A percentile compares a stretch with the other conserved stretches of the same genome.
phyloP scores from a whole-genome alignment of 2,113 vertebrate genomes.

The Dipodomys stephensi region DNA sequence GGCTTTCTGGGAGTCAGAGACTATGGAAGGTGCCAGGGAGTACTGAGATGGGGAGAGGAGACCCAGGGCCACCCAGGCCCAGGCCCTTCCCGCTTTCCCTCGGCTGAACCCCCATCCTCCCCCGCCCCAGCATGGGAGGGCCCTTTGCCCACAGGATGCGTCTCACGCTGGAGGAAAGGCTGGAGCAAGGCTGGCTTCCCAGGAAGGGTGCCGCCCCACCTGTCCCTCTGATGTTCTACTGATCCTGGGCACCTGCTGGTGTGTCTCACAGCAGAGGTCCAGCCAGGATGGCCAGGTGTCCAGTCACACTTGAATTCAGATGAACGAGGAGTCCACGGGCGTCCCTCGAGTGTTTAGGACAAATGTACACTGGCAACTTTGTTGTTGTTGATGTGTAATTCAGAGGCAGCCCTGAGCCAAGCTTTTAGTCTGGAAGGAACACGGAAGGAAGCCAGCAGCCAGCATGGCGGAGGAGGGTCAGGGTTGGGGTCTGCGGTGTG shows the following conservation, averaged over 20 bases:
- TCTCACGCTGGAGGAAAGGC: too few relatives aligned
- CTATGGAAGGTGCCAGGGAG: too few relatives aligned
- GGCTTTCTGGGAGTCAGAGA: neutral
- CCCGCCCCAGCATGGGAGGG: neutral
- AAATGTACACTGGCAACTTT: fast-evolving
- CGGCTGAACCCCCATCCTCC: too few relatives aligned
- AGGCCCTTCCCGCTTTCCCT: fast-evolving
- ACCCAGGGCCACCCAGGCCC: too few relatives aligned
- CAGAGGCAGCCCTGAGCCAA: fast-evolving
- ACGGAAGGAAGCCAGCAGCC: too few relatives aligned
- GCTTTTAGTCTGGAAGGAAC: neutral
- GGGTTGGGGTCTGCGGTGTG: too few relatives aligned
- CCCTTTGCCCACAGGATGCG: fast-evolving
- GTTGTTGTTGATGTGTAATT: fast-evolving
- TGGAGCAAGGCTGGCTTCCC: neutral
- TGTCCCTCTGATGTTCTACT: neutral
- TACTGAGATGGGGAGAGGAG: too few relatives aligned
- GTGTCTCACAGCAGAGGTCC: neutral
- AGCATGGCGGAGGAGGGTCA: neutral
- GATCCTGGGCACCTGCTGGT: too few relatives aligned
- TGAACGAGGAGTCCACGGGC: too few relatives aligned
- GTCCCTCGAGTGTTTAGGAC: too few relatives aligned
- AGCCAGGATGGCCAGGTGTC: neutral
- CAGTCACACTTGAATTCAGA: neutral
- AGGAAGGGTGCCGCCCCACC: fast-evolving